Percentiles rank a stretch among this genome's conserved stretches.
phyloP scores from a whole-genome alignment of 2,113 vertebrate genomes.

The Crotalus helleri region DNA sequence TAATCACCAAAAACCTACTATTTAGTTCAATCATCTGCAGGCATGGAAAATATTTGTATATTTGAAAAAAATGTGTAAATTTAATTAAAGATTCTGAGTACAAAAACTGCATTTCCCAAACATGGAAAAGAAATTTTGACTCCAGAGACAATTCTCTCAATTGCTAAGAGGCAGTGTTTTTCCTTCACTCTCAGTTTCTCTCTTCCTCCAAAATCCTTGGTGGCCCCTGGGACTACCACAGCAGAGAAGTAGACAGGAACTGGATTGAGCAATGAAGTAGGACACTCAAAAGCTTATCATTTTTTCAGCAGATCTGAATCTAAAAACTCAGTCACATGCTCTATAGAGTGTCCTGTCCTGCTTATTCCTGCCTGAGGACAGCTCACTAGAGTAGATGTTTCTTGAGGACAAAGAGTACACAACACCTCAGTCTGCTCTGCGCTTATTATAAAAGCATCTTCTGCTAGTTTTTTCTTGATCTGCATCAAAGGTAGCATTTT shows the following conservation, averaged over 20 bases:
- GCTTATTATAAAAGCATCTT: background rate
- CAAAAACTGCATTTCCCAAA: background rate
- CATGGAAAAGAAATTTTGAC: background rate
- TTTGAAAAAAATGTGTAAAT: background rate
- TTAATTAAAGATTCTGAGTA: background rate
- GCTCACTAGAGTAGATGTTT: background rate
- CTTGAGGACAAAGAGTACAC: background rate
- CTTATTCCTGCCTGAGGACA: background rate
- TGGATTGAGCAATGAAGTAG: background rate
- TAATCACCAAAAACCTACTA: background rate
- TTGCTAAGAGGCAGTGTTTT: background rate
- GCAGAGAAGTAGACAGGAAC: background rate
- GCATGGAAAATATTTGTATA: background rate
- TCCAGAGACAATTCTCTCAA: background rate
- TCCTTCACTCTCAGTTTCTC: background rate
- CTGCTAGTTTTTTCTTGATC: background rate
- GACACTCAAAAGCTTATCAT: background rate
- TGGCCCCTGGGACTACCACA: background rate
- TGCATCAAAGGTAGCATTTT: background rate
- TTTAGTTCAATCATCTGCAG: background rate
- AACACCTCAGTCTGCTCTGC: background rate
- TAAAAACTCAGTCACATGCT: background rate
- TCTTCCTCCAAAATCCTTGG: background rate
- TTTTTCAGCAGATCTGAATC: background rate
- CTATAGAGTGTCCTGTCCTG: background rate